Evolutionary conservation across 2,888 invertebrate genomes (phyloP).

Genomic region (Ormyrus rosae): DNA sequence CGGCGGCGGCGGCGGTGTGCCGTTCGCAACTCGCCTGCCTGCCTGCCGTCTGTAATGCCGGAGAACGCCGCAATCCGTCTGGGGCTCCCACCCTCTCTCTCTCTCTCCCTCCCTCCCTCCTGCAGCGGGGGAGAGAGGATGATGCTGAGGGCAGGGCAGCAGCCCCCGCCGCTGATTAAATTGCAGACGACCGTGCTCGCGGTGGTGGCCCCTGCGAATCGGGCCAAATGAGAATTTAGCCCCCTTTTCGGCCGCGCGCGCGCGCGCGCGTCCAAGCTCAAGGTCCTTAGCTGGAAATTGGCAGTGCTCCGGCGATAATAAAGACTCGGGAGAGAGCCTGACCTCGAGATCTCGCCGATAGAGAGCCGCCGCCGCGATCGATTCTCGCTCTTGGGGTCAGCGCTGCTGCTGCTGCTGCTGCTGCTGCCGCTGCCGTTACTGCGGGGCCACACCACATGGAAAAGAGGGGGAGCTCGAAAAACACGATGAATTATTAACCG

Average conservation of each 20-base stretch:
- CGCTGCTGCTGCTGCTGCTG: too few species aligned
- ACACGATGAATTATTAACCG: too few species aligned
- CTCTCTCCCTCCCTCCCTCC: background rate
- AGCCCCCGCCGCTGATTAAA: too few species aligned
- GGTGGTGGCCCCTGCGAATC: too few species aligned
- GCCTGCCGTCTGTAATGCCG: conserved; percentile 7
- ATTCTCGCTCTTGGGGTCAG: too few species aligned
- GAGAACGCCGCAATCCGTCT: background rate
- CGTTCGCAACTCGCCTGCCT: background rate
- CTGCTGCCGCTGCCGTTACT: too few species aligned
- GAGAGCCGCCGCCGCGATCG: background rate
- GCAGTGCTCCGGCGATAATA: background rate
- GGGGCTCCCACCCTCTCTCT: background rate
- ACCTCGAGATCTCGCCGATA: background rate
- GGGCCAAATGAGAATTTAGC: too few species aligned
- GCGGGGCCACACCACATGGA: too few species aligned
- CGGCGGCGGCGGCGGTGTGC: background rate
- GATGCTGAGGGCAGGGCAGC: too few species aligned
- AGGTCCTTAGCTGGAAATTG: background rate
- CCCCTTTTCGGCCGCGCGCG: too few species aligned
- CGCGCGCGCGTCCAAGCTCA: background rate
- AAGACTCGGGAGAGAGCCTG: background rate
- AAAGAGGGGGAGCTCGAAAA: too few species aligned
- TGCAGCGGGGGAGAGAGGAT: background rate
- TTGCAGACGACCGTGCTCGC: too few species aligned